Conservation (phyloP, 2,888 invertebrate species). For the Pristionchus mayeri region DNA sequence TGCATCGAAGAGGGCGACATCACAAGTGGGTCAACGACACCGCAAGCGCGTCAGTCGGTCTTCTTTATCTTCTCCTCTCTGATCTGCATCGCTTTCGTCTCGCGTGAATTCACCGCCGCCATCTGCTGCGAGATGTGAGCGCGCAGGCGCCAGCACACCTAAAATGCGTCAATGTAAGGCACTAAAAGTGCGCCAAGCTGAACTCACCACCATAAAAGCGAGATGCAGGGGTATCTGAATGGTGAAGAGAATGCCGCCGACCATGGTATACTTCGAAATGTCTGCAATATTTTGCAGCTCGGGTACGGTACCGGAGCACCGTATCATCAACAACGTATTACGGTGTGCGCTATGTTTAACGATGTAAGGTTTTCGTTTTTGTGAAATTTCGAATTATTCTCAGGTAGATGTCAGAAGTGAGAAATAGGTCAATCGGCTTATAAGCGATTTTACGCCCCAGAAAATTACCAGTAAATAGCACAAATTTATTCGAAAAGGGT, state of each 20-base stretch:
- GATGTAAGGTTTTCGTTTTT: no score
- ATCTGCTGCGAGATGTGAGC: not conserved
- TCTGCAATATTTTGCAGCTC: not conserved
- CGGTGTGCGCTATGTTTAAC: no score
- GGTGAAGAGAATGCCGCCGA: not conserved
- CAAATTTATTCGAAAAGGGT: no score
- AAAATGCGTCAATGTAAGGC: not conserved
- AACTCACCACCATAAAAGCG: not conserved
- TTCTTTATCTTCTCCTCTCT: not conserved
- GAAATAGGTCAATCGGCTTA: no score
- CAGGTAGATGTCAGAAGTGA: no score
- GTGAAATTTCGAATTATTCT: no score
- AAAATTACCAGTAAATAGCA: no score
- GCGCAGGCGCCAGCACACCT: conserved; percentile 25
- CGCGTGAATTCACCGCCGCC: not conserved
- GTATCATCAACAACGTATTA: no score
- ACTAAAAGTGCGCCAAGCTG: not conserved
- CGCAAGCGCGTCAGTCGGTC: no score
- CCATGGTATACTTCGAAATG: not conserved
- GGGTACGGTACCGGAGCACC: no score
- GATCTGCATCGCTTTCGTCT: not conserved
- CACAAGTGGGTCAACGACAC: not conserved
- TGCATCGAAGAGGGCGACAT: not conserved
- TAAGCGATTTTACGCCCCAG: no score
- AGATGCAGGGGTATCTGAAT: not conserved